Evolutionary conservation across 2,797 vertebrate species (phyloP), one percentile per base, ranked within the genome.

Genomic region (Clarias platycephalus): DNA sequence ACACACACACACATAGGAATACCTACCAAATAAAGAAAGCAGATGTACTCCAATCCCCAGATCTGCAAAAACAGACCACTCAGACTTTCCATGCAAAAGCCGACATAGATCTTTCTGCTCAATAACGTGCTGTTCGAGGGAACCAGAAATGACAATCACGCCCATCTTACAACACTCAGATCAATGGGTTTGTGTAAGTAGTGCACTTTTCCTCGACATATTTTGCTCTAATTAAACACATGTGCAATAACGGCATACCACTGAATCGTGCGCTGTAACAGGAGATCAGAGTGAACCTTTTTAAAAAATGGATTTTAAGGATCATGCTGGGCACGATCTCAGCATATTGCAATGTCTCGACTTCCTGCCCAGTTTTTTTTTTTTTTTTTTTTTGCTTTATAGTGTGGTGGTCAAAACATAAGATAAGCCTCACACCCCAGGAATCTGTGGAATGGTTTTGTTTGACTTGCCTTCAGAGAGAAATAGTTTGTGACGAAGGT

Each of bases 381-480:
- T 68, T 86, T 86, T 87, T 60, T 79, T 85, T 85, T 86, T 67
- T 85, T 86, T 86, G 85, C 83, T 84, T 85, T 89, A 87, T 53
- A 87, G 88, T 87, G 89, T 68, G 91, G 89, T 92, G 94, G 93
- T 94, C 92, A 91, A 84, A 91, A 92, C 89, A 92, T 82, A 84
- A 92, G 93, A 94, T 93, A 93, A 89, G 90, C 82, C 89, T 93
- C 90, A 89, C 87, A 86, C 87, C 81, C 74, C 82, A 89, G 91
- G 93, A 94, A 95, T 95, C 91, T 81, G 28, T 89, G 93, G 93
- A 94, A 94, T 93, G 92, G 89, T 91, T 95, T 93, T 93, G 92
- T 92, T 93, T 92, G 91, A 90, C 90, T 60, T 72, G 75, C 81
- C 83, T 89, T 85, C 83, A 86, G 77, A 78, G 76, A 60, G 79